Base-by-base conservation (phyloP, 2,888 invertebrate genomes). In the Caenorhabditis angaria region DNA sequence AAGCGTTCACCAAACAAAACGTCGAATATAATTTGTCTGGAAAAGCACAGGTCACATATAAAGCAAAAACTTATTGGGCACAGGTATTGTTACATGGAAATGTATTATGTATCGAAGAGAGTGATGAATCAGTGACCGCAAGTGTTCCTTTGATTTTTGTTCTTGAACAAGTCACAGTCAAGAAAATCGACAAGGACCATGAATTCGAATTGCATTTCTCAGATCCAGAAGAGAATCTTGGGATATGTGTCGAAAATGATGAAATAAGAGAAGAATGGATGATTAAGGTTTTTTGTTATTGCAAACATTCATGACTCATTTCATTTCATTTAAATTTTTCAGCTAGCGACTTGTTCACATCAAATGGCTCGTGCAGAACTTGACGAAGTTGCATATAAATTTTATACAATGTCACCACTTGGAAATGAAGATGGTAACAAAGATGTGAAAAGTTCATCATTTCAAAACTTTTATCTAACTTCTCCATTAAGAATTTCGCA, bases 341-440 rank as follows among this genome's bases (percentile, higher is more conserved):
- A 85, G 85, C 51, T 85, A 14, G 82, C 83, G 24, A 83, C 82
- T 10, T 77, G 73, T 65, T 82, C 76, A 48, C 84, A 80, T 71
- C 78, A 81, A 57, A 83, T 83, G 79, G 80, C 82, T 5, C 77
- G 80, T 8, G 86, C 86, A 0, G 85, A 86, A 66, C 60, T 85
- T 41, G 86, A 86, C 63, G 84, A 87, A 61, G 67, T 83, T 20
- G 70, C 82, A 10, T 80, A 80, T 62, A 79, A 82, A 41, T 78
- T 83, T 48, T 80, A 77, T 65, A 83, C 77, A 47, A 78, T 80
- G 71, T 66, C 72, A 6, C 64, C 75, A n/a, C 57, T 60, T n/a
- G 58, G 53, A 53, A 65, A 67, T 1, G 18, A 41, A 5, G 71
- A 71, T 18, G 54, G 56, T 1, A 41, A 20, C 2, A 48, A 64